Evolutionary conservation across 2,888 invertebrate genomes (phyloP).

Genomic region (Zeuzera pyrina): DNA sequence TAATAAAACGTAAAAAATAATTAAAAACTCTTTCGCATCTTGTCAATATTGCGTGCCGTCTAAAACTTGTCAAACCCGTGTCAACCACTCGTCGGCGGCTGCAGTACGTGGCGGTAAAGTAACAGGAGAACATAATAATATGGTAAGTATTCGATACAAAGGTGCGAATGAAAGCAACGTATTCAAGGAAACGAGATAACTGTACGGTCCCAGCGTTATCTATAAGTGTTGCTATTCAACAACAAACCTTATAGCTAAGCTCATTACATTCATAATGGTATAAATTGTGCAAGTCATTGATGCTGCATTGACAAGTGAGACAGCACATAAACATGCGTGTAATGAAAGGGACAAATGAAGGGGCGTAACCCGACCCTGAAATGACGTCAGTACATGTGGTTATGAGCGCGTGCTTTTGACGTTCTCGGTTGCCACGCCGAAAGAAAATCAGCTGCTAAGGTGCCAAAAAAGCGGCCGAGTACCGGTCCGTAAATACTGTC

Average conservation of each 20-base stretch:
- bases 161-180: constrained; percentile 29
- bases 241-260: constrained; percentile 23
- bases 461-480: constrained; percentile 31
- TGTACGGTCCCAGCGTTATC: constrained; percentile 20
- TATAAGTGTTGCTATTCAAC: constrained; percentile 19
- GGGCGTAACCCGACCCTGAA: constrained; percentile 40
- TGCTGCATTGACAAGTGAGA: constrained; percentile 46
- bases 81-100: constrained; percentile 64
- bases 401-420: constrained; percentile 45
- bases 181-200: constrained; percentile 30
- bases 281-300: constrained; percentile 33
- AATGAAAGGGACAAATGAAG: constrained; percentile 31
- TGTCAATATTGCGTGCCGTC: constrained; percentile 38
- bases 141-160: constrained; percentile 27
- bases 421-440: constrained; percentile 49
- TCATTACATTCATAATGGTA: constrained; percentile 22
- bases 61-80: constrained; percentile 62
- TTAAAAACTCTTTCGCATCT: constrained; percentile 9
- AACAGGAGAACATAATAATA: constrained; percentile 54
- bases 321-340: constrained; percentile 18
- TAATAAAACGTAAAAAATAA: not conserved
- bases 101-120: constrained; percentile 70
- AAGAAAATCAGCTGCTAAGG: constrained; percentile 63
- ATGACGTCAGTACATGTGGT: constrained; percentile 60
- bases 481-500: constrained; percentile 5